Percentiles rank a stretch among this genome's conserved stretches.
Evolutionary conservation across 2,113 vertebrate species (phyloP).

Genomic region (Forbesichthys agassizii): DNA sequence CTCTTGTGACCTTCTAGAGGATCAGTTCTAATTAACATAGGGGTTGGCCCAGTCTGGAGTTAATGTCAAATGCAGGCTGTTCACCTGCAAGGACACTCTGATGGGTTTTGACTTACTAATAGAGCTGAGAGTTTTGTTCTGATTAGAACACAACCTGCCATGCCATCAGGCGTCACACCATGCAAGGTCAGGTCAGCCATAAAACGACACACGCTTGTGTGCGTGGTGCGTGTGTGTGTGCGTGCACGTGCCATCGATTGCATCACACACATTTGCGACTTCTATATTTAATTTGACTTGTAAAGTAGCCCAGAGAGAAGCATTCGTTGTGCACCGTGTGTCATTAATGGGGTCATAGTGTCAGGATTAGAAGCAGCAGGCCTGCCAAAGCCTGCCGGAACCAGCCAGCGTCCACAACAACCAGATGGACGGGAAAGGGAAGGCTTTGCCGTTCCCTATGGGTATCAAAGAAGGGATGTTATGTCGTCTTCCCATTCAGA

Average conservation of each 20-base stretch:
- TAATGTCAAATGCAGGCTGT: constrained; percentile 31
- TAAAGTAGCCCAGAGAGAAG: neutral
- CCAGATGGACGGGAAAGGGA: constrained; percentile 72
- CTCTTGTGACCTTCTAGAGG: constrained; percentile 45
- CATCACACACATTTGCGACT: constrained; percentile 4
- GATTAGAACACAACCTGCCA: constrained; percentile 46
- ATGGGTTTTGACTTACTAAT: constrained; percentile 50
- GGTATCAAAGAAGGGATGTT: constrained; percentile 62
- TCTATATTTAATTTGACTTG: constrained; percentile 17
- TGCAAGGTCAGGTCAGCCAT: constrained; percentile 22
- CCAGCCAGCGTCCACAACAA: constrained; percentile 45
- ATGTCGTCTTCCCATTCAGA: constrained; percentile 41
- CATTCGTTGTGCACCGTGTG: constrained; percentile 13
- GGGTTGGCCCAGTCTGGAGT: constrained; percentile 7
- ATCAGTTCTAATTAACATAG: constrained; percentile 48
- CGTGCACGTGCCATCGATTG: neutral
- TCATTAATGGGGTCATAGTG: constrained; percentile 56
- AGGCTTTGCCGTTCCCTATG: constrained; percentile 45
- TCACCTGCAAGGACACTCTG: constrained; percentile 21
- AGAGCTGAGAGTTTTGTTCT: constrained; percentile 41
- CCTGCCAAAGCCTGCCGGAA: constrained; percentile 15
- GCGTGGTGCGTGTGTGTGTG: neutral
- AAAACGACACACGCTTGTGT: constrained; percentile 15
- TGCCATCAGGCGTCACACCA: constrained; percentile 17
- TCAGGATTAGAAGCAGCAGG: constrained; percentile 50